Conservation (phyloP, 2,113 vertebrate species). For the Corythornis cristatus region DNA sequence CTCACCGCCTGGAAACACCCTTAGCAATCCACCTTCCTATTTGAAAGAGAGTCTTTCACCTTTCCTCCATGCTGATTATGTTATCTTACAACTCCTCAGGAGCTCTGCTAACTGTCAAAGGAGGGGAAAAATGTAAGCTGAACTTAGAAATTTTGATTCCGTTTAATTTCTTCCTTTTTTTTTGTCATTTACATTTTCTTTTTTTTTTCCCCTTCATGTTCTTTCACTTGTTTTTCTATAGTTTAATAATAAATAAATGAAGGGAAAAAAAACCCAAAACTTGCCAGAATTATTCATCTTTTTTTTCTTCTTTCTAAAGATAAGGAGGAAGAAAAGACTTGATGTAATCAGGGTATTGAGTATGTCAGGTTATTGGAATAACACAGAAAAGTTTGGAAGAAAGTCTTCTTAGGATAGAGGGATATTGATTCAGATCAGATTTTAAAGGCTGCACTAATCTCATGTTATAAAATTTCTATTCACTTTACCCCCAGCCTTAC, state of each 20-base stretch:
- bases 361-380: neutral
- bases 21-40: neutral
- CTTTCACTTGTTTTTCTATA: neutral
- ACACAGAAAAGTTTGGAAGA: neutral
- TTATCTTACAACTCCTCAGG: neutral
- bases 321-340: neutral
- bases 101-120: neutral
- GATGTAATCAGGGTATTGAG: neutral
- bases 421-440: neutral
- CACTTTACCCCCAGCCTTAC: neutral
- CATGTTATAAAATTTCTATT: constrained; percentile 1
- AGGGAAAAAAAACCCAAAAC: neutral
- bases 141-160: neutral
- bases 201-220: neutral
- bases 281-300: neutral
- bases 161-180: neutral
- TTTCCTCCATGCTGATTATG: neutral
- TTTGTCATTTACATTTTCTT: neutral
- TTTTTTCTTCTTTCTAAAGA: neutral
- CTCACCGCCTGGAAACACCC: neutral
- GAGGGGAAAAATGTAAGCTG: neutral
- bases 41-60: neutral
- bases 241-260: neutral
- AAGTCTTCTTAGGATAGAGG: neutral
- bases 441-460: neutral